Conservation (phyloP, 2,888 invertebrate species). For the Reticulitermes lucifugus region DNA sequence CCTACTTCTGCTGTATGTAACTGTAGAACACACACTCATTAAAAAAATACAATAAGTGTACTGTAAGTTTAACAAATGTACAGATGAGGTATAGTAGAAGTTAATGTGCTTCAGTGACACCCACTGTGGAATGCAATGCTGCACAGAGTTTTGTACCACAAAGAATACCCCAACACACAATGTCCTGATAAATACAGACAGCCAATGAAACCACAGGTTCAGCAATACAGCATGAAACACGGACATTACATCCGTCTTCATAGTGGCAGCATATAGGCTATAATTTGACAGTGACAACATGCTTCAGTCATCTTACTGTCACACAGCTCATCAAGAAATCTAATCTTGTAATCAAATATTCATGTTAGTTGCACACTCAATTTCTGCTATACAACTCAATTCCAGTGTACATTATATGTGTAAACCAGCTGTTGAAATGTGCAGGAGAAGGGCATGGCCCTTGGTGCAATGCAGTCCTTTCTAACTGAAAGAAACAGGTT, state of each 20-base stretch:
- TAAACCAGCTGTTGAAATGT: too few relatives aligned
- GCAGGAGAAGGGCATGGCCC: too few relatives aligned
- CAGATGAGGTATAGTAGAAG: background rate
- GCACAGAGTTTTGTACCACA: slow-evolving; percentile 41
- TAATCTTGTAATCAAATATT: too few relatives aligned
- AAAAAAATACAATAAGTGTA: background rate
- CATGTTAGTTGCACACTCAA: too few relatives aligned
- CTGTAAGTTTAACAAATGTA: background rate
- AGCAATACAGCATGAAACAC: background rate
- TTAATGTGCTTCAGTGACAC: background rate
- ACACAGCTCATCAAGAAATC: too few relatives aligned
- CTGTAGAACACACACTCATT: background rate
- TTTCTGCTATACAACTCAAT: too few relatives aligned
- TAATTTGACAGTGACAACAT: too few relatives aligned
- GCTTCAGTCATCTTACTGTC: too few relatives aligned
- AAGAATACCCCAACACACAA: background rate
- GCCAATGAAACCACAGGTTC: background rate
- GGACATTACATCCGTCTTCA: background rate
- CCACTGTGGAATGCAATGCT: slow-evolving; percentile 24
- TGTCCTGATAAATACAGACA: slow-evolving; percentile 14
- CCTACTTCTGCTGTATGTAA: background rate
- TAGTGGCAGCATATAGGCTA: too few relatives aligned
- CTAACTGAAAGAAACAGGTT: too few relatives aligned
- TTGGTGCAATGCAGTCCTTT: too few relatives aligned
- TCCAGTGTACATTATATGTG: too few relatives aligned